These are phyloP conservation scores for Sterna hirundo DNA, from an alignment of 2,113 vertebrate species.

Conservation along the genomic window DNA sequence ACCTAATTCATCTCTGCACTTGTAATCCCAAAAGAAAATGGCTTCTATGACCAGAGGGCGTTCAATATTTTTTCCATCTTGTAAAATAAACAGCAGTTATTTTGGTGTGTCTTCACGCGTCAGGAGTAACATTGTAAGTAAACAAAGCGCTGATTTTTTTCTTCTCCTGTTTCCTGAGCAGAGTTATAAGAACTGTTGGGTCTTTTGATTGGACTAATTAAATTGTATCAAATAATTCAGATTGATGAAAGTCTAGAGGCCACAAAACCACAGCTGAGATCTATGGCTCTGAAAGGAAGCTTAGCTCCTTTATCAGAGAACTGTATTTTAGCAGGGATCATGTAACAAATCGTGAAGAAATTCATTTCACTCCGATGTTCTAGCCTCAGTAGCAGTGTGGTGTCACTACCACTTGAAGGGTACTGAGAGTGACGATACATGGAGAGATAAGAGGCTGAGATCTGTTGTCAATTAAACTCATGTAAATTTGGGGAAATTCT, in stretches of 20 bases:
- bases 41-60: constrained; percentile 82
- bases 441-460: not conserved
- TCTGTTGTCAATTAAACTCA: not conserved
- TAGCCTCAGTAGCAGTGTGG: not conserved
- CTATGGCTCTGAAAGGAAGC: not conserved
- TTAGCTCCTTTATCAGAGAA: not conserved
- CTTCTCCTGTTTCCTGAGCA: constrained; percentile 31
- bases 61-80: constrained; percentile 89
- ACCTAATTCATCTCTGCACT: constrained; percentile 89
- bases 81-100: constrained; percentile 88
- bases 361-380: constrained; percentile 41
- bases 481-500: not conserved
- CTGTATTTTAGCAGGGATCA: not conserved
- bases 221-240: constrained; percentile 64
- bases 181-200: constrained; percentile 43
- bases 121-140: constrained; percentile 65
- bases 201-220: constrained; percentile 72
- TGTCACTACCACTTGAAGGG: not conserved
- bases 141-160: constrained; percentile 68
- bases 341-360: constrained; percentile 33
- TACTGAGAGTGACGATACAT: constrained; percentile 9
- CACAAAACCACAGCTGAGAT: not conserved
- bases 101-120: constrained; percentile 79
- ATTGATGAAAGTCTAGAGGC: constrained; percentile 47
- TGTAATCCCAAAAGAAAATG: constrained; percentile 88